phyloP scores from a whole-genome alignment of 2,113 vertebrate genomes.

The Panthera tigris region DNA sequence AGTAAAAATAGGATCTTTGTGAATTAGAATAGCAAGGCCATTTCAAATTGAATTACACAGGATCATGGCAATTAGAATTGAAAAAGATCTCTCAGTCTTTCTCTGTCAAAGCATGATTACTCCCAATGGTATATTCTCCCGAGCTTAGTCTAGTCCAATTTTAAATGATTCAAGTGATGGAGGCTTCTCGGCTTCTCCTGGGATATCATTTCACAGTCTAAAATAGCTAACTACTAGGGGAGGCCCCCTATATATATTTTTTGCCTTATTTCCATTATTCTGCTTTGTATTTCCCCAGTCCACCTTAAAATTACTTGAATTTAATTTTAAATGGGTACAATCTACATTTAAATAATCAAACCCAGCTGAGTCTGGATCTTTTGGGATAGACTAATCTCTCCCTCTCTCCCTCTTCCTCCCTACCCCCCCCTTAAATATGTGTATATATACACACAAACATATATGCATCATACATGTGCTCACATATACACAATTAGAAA shows the following conservation, averaged over 20 bases:
- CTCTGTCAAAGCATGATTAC: conserved; percentile 76
- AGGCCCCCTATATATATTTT: conserved; percentile 42
- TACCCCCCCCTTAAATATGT: neutral
- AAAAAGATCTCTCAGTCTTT: conserved; percentile 75
- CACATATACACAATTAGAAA: neutral
- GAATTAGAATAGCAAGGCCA: conserved; percentile 72
- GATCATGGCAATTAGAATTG: conserved; percentile 73
- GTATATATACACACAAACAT: neutral
- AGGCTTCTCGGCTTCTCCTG: conserved; percentile 50
- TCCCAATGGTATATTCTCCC: conserved; percentile 56
- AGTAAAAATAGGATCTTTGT: conserved; percentile 68
- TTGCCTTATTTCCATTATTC: conserved; percentile 54
- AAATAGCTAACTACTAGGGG: conserved; percentile 49
- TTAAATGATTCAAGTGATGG: conserved; percentile 64
- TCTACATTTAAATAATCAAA: conserved; percentile 67
- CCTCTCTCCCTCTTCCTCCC: neutral
- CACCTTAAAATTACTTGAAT: conserved; percentile 70
- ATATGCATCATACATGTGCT: neutral
- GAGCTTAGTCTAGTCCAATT: conserved; percentile 63
- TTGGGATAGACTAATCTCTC: conserved; percentile 19
- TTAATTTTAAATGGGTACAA: conserved; percentile 59
- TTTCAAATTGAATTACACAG: conserved; percentile 76
- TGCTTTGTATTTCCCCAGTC: conserved; percentile 47
- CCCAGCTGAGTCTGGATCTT: conserved; percentile 47
- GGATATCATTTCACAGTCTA: conserved; percentile 55